Conservation (phyloP, 2,113 vertebrate species). For the Oenanthe melanoleuca region DNA sequence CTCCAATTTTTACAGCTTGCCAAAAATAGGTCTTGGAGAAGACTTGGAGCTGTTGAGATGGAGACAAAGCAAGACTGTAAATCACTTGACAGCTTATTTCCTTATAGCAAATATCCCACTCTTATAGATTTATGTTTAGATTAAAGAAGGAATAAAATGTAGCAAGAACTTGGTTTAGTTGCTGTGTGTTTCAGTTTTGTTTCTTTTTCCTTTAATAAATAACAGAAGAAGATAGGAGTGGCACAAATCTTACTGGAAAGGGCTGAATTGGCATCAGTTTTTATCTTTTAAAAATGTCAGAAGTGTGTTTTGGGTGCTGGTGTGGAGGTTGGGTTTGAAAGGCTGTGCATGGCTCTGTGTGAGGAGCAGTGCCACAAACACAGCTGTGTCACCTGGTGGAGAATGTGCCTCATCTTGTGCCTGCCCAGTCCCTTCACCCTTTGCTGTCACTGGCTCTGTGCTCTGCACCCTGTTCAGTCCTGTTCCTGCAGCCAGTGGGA, state of each 20-base stretch:
- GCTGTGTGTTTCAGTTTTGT: accelerated
- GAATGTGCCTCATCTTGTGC: background rate
- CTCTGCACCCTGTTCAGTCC: background rate
- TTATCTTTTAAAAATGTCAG: background rate
- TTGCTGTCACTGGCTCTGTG: too few relatives aligned
- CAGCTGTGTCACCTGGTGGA: background rate
- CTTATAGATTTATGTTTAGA: background rate
- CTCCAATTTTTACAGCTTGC: conserved; percentile 23
- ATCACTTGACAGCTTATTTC: conserved; percentile 62
- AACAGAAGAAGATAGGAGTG: background rate
- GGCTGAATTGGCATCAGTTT: background rate
- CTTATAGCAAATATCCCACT: conserved; percentile 10
- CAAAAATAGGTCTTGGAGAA: conserved; percentile 40
- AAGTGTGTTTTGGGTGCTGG: background rate
- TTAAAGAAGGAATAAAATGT: background rate
- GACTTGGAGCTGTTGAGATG: background rate
- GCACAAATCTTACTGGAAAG: background rate
- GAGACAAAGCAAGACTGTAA: background rate
- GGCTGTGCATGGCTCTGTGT: background rate
- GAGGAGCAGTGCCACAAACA: background rate
- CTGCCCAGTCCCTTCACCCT: background rate
- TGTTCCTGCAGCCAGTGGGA: background rate
- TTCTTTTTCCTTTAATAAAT: background rate
- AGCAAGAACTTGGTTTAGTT: background rate
- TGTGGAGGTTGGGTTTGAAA: background rate